Evolutionary conservation across 2,888 invertebrate species (phyloP), one percentile per base, ranked within the genome.

Genomic region (Orchesella flavescens): DNA sequence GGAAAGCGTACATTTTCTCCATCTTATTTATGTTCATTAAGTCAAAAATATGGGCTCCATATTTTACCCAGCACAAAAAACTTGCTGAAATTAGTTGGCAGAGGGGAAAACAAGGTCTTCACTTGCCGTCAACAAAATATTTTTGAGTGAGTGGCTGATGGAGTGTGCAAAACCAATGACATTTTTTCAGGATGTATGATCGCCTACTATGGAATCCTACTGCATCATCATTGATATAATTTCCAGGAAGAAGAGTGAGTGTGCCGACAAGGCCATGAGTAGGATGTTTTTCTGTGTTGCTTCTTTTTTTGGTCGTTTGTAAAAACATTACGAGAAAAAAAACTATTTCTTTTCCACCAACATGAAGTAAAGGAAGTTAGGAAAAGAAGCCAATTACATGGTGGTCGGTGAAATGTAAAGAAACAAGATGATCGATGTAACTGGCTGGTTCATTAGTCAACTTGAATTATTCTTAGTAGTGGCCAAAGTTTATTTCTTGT

Each of bases 351-450:
- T 65, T 65, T n/a, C 7, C 34, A 4, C 34, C 7, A 34, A 9
- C 17, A n/a, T 65, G 44, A 15, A 2, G 34, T 34, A 7, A 2
- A 2, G 7, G 43, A 65, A 15, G 44, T 65, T 43, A 17, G 44
- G 17, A 2, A 65, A n/a, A 21, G 34, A 77, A 77, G 77, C 53
- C 69, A 76, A 76, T 68, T 59, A 68, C 68, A 57, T 76, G 66
- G 34, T 68, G 74, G 74, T 46, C 49, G 77, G 69, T 49, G 71
- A 61, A 71, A 71, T 53, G 61, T 19, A 34, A 71, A 55, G 65
- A 65, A 57, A 57, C 71, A 79, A 63, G 72, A 79, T 79, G 79
- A 79, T 79, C 53, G 72, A 79, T 79, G 79, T 65, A 79, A 61
- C 24, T 71, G 53, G 53, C 19, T 57, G 73, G 73, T 79, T 79